Percentiles rank a stretch among this genome's conserved stretches.
These are phyloP conservation scores for Phrynocephalus guinanensis DNA, from an alignment of 2,797 vertebrate species.

Conservation along the genomic window DNA sequence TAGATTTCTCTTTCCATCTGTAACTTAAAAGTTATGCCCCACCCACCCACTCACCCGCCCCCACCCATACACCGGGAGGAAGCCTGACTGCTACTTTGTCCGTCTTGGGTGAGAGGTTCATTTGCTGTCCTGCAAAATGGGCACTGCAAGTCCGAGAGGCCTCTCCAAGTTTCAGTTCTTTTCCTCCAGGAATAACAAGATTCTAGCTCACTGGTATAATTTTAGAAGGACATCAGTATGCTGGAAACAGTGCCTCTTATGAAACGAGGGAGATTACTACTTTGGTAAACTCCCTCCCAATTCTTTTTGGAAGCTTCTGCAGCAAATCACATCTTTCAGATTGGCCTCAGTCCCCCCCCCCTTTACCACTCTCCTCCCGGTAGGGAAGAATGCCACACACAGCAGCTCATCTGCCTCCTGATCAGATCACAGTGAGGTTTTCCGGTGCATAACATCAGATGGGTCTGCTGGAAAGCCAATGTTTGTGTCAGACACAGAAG, in stretches of 20 bases:
- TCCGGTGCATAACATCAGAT: constrained; percentile 28
- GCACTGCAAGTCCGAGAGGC: neutral
- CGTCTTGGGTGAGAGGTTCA: too few species aligned
- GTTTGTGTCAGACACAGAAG: constrained; percentile 45
- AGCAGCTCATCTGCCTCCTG: constrained; percentile 34
- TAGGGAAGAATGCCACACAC: constrained; percentile 31
- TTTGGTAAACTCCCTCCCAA: neutral
- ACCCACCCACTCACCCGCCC: too few species aligned
- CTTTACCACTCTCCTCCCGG: too few species aligned
- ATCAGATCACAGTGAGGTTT: constrained; percentile 23
- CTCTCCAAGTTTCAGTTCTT: neutral
- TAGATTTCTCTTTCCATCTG: neutral
- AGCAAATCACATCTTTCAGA: constrained; percentile 24
- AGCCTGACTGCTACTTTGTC: neutral
- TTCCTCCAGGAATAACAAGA: neutral
- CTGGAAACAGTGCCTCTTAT: constrained; percentile 3
- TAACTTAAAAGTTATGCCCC: neutral
- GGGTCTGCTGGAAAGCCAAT: constrained; percentile 30
- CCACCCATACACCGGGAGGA: too few species aligned
- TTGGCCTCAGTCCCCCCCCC: neutral
- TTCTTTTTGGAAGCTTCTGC: constrained; percentile 40
- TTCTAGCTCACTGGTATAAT: neutral
- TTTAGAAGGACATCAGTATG: constrained; percentile 25
- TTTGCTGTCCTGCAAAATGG: neutral
- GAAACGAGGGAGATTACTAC: neutral